These are phyloP conservation scores for Neolamprologus sp. DNA, from an alignment of 2,113 vertebrate species.

Conservation along the genomic window DNA sequence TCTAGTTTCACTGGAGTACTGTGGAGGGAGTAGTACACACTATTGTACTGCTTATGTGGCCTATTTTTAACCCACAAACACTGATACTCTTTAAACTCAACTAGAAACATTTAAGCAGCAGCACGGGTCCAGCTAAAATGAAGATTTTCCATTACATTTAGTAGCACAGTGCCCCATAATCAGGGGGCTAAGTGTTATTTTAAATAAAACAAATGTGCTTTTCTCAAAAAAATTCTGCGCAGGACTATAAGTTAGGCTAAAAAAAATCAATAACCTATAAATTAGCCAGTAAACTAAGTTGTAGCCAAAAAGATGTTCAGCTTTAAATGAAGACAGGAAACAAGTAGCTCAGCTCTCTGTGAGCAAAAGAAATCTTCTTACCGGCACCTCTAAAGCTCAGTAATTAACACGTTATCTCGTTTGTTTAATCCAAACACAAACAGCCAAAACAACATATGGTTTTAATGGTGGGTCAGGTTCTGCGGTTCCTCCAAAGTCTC, in stretches of 20 bases:
- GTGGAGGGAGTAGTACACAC: background rate
- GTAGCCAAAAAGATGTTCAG: background rate
- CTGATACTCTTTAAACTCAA: rapidly evolving
- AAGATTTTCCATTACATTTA: background rate
- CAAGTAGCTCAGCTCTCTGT: background rate
- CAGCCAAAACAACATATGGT: background rate
- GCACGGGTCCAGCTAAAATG: background rate
- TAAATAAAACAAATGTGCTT: background rate
- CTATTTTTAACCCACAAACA: background rate
- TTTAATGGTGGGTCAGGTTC: background rate
- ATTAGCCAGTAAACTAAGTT: background rate
- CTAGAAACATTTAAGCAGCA: background rate
- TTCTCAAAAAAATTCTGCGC: rapidly evolving
- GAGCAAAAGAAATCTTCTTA: background rate
- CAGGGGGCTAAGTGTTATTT: background rate
- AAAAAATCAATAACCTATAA: background rate
- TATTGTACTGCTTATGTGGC: background rate
- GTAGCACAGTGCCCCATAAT: background rate
- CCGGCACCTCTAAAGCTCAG: background rate
- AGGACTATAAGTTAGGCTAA: background rate
- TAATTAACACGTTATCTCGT: background rate
- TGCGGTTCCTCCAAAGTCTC: background rate
- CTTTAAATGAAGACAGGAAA: background rate
- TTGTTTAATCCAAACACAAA: slow-evolving; percentile 2
- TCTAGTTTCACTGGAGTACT: background rate